Evolutionary conservation across 2,113 vertebrate genomes (phyloP).

Genomic region (Grallaria varia): DNA sequence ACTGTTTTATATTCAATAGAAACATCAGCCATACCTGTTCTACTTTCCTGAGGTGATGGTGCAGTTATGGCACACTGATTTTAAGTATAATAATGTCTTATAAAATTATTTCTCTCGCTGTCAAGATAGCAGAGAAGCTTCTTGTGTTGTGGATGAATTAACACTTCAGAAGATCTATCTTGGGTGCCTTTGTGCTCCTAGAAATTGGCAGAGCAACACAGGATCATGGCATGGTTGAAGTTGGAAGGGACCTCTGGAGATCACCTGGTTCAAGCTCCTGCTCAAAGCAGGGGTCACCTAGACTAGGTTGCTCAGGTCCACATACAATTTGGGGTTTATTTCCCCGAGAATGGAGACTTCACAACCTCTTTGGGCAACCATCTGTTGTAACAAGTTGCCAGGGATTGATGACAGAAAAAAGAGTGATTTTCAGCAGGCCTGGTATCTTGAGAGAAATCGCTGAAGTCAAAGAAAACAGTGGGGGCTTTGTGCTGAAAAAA

Average conservation of each 20-base stretch:
- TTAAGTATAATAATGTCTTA: not conserved
- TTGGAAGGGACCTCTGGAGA: not conserved
- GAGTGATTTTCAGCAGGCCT: not conserved
- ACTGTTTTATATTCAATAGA: conserved; percentile 8
- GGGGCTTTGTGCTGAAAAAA: not conserved
- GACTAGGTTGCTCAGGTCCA: not conserved
- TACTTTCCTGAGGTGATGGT: not conserved
- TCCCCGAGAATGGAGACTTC: not conserved
- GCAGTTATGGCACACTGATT: not conserved
- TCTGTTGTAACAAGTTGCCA: not conserved
- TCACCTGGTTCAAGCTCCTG: not conserved
- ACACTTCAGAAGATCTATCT: not conserved
- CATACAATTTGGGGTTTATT: not conserved
- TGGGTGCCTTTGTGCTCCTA: not conserved
- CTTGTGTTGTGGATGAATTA: not conserved
- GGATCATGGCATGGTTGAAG: not conserved
- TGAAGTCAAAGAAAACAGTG: not conserved
- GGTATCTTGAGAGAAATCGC: not conserved
- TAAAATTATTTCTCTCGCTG: not conserved
- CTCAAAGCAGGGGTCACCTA: not conserved
- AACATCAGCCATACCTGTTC: not conserved
- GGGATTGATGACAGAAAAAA: not conserved
- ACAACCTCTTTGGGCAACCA: not conserved
- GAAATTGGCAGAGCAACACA: not conserved
- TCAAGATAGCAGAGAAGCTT: not conserved